Base-by-base conservation (phyloP, 2,888 invertebrate genomes). In the Hedya salicella region DNA sequence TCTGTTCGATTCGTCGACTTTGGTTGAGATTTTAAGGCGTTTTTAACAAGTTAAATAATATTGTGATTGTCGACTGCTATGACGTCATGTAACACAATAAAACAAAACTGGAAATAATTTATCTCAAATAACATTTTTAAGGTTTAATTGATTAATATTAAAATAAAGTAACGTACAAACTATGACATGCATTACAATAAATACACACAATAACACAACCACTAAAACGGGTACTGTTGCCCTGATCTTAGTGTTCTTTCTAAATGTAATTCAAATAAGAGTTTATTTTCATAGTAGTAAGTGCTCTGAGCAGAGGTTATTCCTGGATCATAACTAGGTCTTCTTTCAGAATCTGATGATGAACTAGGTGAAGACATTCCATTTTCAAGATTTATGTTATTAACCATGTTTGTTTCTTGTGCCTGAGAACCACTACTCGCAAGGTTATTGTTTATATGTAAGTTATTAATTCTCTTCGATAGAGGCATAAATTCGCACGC, bases 381-480 rank as follows among this genome's bases (percentile, higher is more conserved):
- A 78, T 85, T 87, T 68, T 88, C 88, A 56, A 76, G 68, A 61
- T 71, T 75, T 68, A 87, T 73, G 63, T 84, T 85, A 79, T 82
- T 87, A 52, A 78, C 73, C 75, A 86, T 86, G 81, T 78, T 87
- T 78, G 82, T 71, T 70, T 85, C 85, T 77, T 82, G 81, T 42
- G 78, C 74, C 72, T 84, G 86, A 63, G 78, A 71, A 69, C 73
- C 67, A 72, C 73, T 74, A 71, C 74, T 84, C n/a, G 78, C 75
- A 39, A 91, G 79, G 71, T 85, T 93, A 81, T 94, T 94, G 81
- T 96, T 96, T 75, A 97, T 95, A 79, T 97, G 97, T 59, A 98
- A 93, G 90, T 97, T 97, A 84, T 97, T 97, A 76, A 98, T 97
- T 79, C 97, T 94, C 86, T 98, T 98, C 13, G 97, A 97, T 60